Base-by-base conservation (phyloP, 1,140 invertebrate genomes). In the Habropoda laboriosa region DNA sequence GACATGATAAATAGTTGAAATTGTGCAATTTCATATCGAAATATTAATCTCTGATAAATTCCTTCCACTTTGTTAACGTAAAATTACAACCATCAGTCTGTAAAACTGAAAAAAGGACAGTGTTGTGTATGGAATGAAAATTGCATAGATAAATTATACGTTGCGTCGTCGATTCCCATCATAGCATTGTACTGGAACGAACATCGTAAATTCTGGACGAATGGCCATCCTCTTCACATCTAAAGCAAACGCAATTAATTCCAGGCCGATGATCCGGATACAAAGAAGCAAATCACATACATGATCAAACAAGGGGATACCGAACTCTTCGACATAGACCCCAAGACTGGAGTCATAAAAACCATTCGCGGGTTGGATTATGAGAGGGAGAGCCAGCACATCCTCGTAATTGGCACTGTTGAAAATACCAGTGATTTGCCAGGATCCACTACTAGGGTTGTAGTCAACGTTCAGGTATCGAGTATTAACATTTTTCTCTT, bases 271-370 rank as follows among this genome's bases (percentile, higher is more conserved):
- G 97, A 97, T 93, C 96, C 96, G 27, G 97, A 98, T 82, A 96
- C 96, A 3, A 94, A 94, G 35, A 95, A 96, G 73, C 95, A 96
- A 87, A 96, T 98, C 38, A 98, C 97, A 0, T 99, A 98, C 89
- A 95, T 95, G 1, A 96, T 99, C 40, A 94, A 96, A 57, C 96
- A 96, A 93, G 97, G 97, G 0, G 94, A 95, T 30, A 95, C 95
- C 0, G 96, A 97, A 35, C 92, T 97, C 18, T 98, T 98, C 90
- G 94, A 95, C 74, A 97, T 98, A 51, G 96, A 98, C 77, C 94
- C 96, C 4, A 95, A 95, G 82, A 96, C 95, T 13, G 98, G 97
- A 1, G 92, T 96, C 6, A 95, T 98, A 18, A 95, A 95, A 86
- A 98, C 97, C 0, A 90, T 95, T 0, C 93, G 95, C 51, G 95